phyloP scores from a whole-genome alignment of 2,888 invertebrate genomes.

The Eristalinus sepulchralis region DNA sequence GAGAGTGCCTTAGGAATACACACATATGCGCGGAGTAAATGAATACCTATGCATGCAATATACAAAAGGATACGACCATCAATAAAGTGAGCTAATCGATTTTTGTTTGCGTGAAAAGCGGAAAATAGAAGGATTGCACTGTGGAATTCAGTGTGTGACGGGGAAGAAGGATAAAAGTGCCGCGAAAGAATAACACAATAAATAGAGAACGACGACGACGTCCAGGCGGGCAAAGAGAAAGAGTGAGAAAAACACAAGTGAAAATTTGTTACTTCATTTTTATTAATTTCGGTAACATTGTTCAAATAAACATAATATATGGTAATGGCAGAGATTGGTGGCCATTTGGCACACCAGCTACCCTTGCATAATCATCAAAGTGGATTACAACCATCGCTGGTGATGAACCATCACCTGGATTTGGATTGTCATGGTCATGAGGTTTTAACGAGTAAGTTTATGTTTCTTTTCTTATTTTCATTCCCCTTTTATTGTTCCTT shows the following conservation, averaged over 20 bases:
- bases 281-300: constrained; percentile 63
- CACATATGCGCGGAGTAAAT: constrained; percentile 30
- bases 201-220: background rate
- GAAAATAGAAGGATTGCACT: constrained; percentile 41
- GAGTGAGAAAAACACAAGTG: background rate
- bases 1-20: constrained; percentile 64
- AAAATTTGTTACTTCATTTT: background rate
- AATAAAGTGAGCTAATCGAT: constrained; percentile 61
- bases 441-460: constrained; percentile 78
- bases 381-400: constrained; percentile 84
- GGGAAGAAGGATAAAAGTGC: constrained; percentile 5
- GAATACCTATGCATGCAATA: constrained; percentile 57
- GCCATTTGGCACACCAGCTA: constrained; percentile 85
- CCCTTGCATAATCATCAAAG: constrained; percentile 83
- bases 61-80: constrained; percentile 62
- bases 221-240: background rate
- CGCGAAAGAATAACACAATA: constrained; percentile 29
- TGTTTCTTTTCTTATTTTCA: background rate
- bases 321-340: constrained; percentile 86
- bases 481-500: too few relatives aligned
- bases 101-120: constrained; percentile 29
- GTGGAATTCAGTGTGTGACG: constrained; percentile 32
- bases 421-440: constrained; percentile 81
- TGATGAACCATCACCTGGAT: constrained; percentile 83
- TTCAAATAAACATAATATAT: constrained; percentile 81